Evolutionary conservation across 2,113 vertebrate species (phyloP).

Genomic region (Gallinago paraguaiae): DNA sequence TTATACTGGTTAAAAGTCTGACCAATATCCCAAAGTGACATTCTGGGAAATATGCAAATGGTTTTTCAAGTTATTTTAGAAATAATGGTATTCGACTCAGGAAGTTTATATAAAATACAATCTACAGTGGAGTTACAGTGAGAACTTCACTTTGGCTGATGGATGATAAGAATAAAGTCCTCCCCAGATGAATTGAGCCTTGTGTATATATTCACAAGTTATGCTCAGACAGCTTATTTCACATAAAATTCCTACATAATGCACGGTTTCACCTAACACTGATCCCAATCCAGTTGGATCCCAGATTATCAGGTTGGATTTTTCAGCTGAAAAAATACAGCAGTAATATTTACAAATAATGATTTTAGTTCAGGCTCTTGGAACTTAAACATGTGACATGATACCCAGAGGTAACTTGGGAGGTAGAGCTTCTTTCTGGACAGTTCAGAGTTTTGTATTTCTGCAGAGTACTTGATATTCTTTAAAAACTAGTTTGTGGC

Average conservation of each 20-base stretch:
- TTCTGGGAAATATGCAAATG: constrained; percentile 67
- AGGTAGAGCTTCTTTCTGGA: background rate
- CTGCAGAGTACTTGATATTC: background rate
- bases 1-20: constrained; percentile 15
- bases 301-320: constrained; percentile 27
- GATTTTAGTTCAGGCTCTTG: background rate
- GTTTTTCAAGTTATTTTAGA: constrained; percentile 70
- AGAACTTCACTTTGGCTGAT: constrained; percentile 69
- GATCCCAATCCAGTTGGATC: background rate
- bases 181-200: constrained; percentile 45
- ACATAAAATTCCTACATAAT: constrained; percentile 38
- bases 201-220: background rate
- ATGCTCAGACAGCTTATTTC: constrained; percentile 28
- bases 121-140: constrained; percentile 62
- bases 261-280: constrained; percentile 21
- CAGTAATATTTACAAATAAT: constrained; percentile 52
- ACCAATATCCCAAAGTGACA: constrained; percentile 3
- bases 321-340: constrained; percentile 50
- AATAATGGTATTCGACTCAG: constrained; percentile 72
- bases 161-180: constrained; percentile 61
- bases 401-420: background rate
- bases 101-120: constrained; percentile 74
- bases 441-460: background rate
- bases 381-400: background rate
- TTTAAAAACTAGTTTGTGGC: background rate